Evolutionary conservation across 2,888 invertebrate species (phyloP).

Genomic region (Lamellibrachia satsuma): DNA sequence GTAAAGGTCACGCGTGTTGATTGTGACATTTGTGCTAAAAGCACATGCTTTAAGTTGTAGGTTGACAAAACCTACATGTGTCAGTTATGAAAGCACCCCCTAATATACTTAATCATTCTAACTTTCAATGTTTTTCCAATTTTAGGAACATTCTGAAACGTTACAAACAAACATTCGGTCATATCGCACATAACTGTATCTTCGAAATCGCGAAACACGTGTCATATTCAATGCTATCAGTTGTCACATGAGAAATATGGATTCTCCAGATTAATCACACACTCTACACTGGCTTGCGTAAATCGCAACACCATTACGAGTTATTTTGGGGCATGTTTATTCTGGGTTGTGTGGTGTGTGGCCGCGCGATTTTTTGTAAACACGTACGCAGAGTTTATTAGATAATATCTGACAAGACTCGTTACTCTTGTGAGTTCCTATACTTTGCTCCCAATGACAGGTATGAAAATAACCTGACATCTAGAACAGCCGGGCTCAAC

Average conservation of each 20-base stretch:
- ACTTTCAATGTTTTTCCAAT: no score
- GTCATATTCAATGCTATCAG: background rate
- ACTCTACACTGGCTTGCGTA: background rate
- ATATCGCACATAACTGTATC: background rate
- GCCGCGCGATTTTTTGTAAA: background rate
- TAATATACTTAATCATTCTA: no score
- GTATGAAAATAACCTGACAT: background rate
- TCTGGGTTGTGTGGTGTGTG: background rate
- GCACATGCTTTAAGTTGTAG: no score
- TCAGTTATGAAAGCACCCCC: no score
- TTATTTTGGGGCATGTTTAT: background rate
- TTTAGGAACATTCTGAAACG: no score
- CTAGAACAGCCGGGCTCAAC: background rate
- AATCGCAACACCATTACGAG: background rate
- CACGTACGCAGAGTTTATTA: background rate
- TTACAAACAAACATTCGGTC: background rate
- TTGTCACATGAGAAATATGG: background rate
- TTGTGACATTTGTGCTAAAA: no score
- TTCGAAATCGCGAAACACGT: background rate
- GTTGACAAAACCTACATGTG: no score
- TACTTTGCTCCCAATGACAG: background rate
- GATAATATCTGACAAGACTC: background rate
- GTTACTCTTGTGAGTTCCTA: background rate
- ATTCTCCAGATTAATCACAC: background rate
- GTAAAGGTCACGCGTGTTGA: no score